Conservation (phyloP, 1,140 invertebrate genomes). For the Hycleus cichorii region DNA sequence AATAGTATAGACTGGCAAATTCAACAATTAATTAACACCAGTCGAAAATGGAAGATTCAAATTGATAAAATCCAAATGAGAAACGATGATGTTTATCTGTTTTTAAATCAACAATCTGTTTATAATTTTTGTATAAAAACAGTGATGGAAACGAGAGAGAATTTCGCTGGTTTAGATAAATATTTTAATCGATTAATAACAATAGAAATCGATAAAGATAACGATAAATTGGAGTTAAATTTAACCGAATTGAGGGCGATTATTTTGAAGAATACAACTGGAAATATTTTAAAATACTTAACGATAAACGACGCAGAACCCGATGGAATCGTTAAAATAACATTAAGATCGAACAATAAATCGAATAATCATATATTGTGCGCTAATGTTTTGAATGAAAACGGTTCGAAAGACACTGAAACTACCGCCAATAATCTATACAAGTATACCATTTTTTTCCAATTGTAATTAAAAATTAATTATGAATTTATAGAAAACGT, state of each 20-base stretch:
- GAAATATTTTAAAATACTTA: not conserved
- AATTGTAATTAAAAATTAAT: not conserved
- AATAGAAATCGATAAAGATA: conserved; percentile 3
- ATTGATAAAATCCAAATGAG: conserved; percentile 19
- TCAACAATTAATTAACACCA: conserved; percentile 10
- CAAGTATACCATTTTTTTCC: conserved; percentile 16
- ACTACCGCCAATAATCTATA: conserved; percentile 22
- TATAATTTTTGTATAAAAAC: conserved; percentile 6
- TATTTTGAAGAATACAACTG: conserved; percentile 16
- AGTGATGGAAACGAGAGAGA: conserved; percentile 12
- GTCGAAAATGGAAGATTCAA: conserved; percentile 20
- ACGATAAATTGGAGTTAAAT: conserved; percentile 6
- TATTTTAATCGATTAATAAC: conserved; percentile 9
- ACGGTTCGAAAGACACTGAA: conserved; percentile 23
- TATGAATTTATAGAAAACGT: conserved; percentile 43
- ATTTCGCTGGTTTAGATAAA: conserved; percentile 17
- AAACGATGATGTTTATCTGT: conserved; percentile 25
- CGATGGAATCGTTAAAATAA: conserved; percentile 7
- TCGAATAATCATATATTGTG: conserved; percentile 17
- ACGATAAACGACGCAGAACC: not conserved
- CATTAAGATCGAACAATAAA: conserved; percentile 14
- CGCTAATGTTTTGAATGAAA: conserved; percentile 31
- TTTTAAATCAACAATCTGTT: conserved; percentile 16
- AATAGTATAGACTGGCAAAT: conserved; percentile 8
- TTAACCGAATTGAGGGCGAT: conserved; percentile 26